Evolutionary conservation across 2,888 invertebrate species (phyloP).

Genomic region (Rhyacophila evoluta): DNA sequence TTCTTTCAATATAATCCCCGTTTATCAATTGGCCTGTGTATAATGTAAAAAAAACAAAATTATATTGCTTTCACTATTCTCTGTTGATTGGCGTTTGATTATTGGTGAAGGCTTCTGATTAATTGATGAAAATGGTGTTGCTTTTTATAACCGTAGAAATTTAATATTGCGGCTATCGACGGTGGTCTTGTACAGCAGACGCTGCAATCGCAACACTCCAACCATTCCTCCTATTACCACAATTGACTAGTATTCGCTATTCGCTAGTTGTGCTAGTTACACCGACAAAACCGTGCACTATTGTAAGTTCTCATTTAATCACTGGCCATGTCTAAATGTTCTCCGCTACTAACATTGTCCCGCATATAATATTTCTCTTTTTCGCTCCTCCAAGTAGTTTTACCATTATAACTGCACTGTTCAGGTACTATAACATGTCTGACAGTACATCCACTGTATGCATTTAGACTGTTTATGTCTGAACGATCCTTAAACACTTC

Average conservation of each 20-base stretch:
- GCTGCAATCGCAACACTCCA: slow-evolving; percentile 13
- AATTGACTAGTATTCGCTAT: not conserved
- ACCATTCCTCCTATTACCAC: slow-evolving; percentile 18
- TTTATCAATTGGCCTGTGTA: too few species aligned
- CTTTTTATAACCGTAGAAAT: slow-evolving; percentile 9
- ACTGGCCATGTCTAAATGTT: slow-evolving; percentile 1
- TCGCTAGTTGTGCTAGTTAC: not conserved
- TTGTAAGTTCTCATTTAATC: slow-evolving; percentile 8
- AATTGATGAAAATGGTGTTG: slow-evolving; percentile 3
- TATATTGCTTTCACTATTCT: not conserved
- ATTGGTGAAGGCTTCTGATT: not conserved
- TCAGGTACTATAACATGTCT: too few species aligned
- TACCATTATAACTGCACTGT: too few species aligned
- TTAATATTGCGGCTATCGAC: slow-evolving; percentile 8
- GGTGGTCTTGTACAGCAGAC: slow-evolving; percentile 10
- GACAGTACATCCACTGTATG: too few species aligned
- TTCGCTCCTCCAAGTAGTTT: not conserved
- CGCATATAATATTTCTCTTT: not conserved
- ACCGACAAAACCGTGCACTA: slow-evolving; percentile 9
- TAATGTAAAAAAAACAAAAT: too few species aligned
- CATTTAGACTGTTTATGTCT: too few species aligned
- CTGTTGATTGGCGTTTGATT: not conserved
- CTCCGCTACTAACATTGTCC: not conserved
- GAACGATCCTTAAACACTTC: too few species aligned
- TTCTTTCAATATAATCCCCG: too few species aligned